Evolutionary conservation across 1,140 invertebrate genomes (phyloP).

Genomic region (Brachionus rotundiformis): DNA sequence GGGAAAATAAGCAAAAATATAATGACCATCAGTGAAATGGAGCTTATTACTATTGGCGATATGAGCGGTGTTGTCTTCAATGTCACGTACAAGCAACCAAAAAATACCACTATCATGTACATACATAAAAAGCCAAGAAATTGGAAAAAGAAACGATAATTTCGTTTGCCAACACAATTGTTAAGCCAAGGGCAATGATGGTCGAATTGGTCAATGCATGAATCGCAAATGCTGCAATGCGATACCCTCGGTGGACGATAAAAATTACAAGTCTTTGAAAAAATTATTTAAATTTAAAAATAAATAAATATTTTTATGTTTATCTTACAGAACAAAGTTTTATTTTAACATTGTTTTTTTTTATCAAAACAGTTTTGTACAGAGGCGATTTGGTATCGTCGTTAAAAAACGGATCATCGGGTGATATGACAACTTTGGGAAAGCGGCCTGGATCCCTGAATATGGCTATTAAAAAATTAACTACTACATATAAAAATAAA

Average conservation of each 20-base stretch:
- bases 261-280: conserved; percentile 84
- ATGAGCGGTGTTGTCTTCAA: neutral
- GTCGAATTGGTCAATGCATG: conserved; percentile 98
- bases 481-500: conserved; percentile 79
- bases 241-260: conserved; percentile 96
- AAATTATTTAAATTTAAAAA: neutral
- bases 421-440: conserved; percentile 82
- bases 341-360: conserved; percentile 96
- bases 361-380: conserved; percentile 96
- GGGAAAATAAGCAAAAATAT: conserved; percentile 88
- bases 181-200: conserved; percentile 99
- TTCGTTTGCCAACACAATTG: conserved; percentile 97
- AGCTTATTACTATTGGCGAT: conserved; percentile 56
- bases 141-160: conserved; percentile 81
- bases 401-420: conserved; percentile 90
- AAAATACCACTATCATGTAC: conserved; percentile 96
- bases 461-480: conserved; percentile 95
- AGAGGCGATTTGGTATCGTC: conserved; percentile 95
- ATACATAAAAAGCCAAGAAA: conserved; percentile 91
- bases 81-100: conserved; percentile 69
- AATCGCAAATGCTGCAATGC: conserved; percentile 98
- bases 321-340: conserved; percentile 82
- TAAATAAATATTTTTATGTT: no score
- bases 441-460: conserved; percentile 99
- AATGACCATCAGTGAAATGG: conserved; percentile 84